Evolutionary conservation across 2,113 vertebrate genomes (phyloP), one percentile per base, ranked within the genome.

Genomic region (Aspidoscelis tigris): DNA sequence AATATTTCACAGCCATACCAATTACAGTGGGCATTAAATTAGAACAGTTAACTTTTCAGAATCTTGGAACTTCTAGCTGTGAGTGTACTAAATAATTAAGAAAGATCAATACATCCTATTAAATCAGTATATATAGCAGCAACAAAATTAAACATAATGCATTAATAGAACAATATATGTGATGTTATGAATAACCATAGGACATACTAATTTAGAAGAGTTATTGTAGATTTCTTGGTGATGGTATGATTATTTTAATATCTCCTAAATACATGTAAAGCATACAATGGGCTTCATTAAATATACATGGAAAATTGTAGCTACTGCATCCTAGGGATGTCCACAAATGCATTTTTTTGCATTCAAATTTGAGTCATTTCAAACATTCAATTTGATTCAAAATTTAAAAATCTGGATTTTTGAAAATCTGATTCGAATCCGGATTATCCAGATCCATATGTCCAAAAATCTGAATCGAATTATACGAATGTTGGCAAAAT

Each of bases 1-100:
- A 94, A 95, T 95, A 96, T 95, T 96, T 83, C 94, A 89, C 91
- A 81, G 84, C 80, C 78, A 89, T 78, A 91, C 85, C 77, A 92
- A 93, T 93, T 94, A 92, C 92, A 77, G 85, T 55, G 75, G 24
- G 43, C 90, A 78, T 90, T 93, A 90, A 91, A 92, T 89, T 89
- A 91, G 71, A 89, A 70, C 10, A 80, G 0, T 1, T 2, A 16
- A 89, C 78, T 81, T 86, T 68, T 41, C 53, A 82, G 90, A 78
- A 78, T 81, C 64, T 65, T 83, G 66, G 79, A 78, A 78, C 81
- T 1, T 41, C 65, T 2, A 18, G 71, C 61, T 33, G 33, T 82
- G 50, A 85, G 69, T 50, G 7, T 79, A 82, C 43, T 86, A 76
- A 78, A 90, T 88, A 85, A 5, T 41, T 85, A 85, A 83, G 75